Evolutionary conservation across 2,797 vertebrate genomes (phyloP).

Genomic region (Ctenochaetus hawaiiensis): DNA sequence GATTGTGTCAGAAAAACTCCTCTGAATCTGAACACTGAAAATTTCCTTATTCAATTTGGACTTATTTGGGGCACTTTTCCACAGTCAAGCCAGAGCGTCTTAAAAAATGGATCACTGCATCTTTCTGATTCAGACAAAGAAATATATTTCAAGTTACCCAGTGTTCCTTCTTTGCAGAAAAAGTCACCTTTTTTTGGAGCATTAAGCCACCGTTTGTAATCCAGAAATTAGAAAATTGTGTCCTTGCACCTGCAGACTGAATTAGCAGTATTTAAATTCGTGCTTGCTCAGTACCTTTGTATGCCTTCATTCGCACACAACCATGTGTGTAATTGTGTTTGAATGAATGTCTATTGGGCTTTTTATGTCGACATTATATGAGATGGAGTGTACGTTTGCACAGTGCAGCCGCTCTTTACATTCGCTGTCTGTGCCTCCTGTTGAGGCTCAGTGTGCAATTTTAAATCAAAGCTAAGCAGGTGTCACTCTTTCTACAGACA

Average conservation of each 20-base stretch:
- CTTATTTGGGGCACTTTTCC: not conserved
- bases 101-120: not conserved
- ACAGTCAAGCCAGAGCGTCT: conserved; percentile 1
- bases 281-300: not conserved
- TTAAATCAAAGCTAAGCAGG: conserved; percentile 65
- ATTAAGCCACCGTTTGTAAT: not conserved
- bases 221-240: conserved; percentile 1
- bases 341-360: not conserved
- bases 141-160: not conserved
- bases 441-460: conserved; percentile 46
- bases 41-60: not conserved
- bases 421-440: conserved; percentile 7
- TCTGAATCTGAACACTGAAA: not conserved
- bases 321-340: not conserved
- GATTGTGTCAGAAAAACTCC: not conserved
- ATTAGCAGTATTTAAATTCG: not conserved
- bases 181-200: not conserved
- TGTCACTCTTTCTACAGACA: conserved; percentile 49
- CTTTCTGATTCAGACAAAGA: not conserved
- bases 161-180: conserved; percentile 17
- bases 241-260: not conserved
- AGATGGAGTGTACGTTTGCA: conserved; percentile 31
- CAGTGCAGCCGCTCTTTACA: conserved; percentile 5
- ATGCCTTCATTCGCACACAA: not conserved
- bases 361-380: conserved; percentile 27